Evolutionary conservation across 2,113 vertebrate genomes (phyloP), one percentile per base, ranked within the genome.

Genomic region (Lampris megalopsis): DNA sequence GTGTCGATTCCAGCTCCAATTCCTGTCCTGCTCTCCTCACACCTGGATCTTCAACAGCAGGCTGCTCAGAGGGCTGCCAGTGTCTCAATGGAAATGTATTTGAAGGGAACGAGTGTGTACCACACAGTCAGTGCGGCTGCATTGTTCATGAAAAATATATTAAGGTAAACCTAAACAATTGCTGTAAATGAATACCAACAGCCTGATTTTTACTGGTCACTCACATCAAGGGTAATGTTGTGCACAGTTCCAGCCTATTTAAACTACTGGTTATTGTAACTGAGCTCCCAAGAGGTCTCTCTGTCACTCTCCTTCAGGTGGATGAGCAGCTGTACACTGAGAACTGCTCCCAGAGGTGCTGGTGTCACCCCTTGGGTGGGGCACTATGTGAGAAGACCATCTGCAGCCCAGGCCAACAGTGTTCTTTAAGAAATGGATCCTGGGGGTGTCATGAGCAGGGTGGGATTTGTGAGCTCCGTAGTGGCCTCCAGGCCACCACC

Each of bases 11-110:
- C 1, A 88, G 79, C 43, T 68, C 61, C n/a, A 68, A 40, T 10
- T 81, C 65, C 4, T 89, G 81, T 38, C 59, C 62, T 37, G 78
- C 87, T 35, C 71, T 94, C 9, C 67, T 86, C 2, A 57, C 11
- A 7, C 38, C 74, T 48, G 59, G 48, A 43, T 68, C 54, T 49
- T 0, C 63, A 50, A 63, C 9, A 40, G 4, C 6, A 54, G 0
- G 60, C 13, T 94, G 90, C 75, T 89, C 89, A 1, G 90, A 91
- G 49, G 90, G 92, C 0, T 92, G 85, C 40, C 50, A 77, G 63
- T 86, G 87, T 52, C 49, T 75, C 10, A 5, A 76, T 4, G 73
- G 81, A 36, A 87, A 75, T 2, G 75, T 88, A 60, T 86, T 85
- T 65, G 70, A 85, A 38, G 77, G 62, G 3, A 53, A 24, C 2